Conservation (phyloP, 2,113 vertebrate species). For the Pyrgilauda ruficollis region DNA sequence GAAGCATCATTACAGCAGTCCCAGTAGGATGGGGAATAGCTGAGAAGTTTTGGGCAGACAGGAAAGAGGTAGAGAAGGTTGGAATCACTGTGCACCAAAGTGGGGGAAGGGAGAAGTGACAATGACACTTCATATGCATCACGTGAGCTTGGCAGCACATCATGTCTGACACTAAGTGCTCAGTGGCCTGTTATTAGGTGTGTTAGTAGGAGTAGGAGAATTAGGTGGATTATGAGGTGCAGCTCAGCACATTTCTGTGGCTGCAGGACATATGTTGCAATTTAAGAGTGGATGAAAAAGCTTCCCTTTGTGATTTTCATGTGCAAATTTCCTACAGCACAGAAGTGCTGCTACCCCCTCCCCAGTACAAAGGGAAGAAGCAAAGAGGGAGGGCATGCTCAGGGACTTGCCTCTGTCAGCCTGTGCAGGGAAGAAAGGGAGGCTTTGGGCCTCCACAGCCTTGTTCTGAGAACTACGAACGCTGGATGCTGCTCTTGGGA, state of each 20-base stretch:
- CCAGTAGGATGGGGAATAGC: not conserved
- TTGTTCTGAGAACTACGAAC: not conserved
- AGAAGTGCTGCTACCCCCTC: conserved; percentile 3
- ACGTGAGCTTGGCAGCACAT: not conserved
- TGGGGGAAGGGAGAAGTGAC: not conserved
- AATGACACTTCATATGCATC: not conserved
- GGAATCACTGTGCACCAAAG: not conserved
- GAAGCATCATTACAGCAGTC: not conserved
- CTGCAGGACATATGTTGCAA: not conserved
- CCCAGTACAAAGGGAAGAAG: conserved; percentile 33
- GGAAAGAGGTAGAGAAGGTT: not conserved
- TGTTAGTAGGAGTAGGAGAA: conserved; percentile 30
- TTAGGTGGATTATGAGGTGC: conserved; percentile 12
- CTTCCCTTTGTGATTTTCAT: not conserved
- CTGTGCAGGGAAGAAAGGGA: conserved; percentile 22
- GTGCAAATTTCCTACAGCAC: not conserved
- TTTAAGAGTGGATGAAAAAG: not conserved
- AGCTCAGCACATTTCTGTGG: not conserved
- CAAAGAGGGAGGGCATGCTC: conserved; percentile 48
- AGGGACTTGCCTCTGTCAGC: conserved; percentile 52
- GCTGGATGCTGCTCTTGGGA: conserved; percentile 37
- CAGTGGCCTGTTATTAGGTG: not conserved
- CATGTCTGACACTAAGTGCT: not conserved
- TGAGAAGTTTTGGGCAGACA: not conserved
- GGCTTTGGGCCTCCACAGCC: conserved; percentile 45